These are phyloP conservation scores for Sylvia borin DNA, from an alignment of 2,797 vertebrate genomes.

Conservation along the genomic window DNA sequence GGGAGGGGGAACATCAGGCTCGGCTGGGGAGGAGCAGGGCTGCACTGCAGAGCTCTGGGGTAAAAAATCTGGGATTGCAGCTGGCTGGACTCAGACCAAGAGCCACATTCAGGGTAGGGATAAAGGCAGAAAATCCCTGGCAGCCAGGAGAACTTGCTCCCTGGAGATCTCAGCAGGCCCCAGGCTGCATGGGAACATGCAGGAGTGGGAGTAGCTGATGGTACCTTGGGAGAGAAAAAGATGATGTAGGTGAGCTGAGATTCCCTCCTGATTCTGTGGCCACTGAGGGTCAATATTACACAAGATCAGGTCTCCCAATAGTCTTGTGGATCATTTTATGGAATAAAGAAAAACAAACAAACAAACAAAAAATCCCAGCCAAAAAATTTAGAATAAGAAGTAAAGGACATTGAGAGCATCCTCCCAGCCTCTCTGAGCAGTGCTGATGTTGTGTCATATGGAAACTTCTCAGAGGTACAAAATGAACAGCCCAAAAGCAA, in stretches of 20 bases:
- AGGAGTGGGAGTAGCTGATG: neutral
- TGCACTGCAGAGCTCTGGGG: neutral
- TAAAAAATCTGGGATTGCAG: fast-evolving
- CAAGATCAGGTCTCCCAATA: neutral
- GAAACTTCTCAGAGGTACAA: neutral
- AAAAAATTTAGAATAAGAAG: fast-evolving
- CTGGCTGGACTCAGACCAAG: fast-evolving
- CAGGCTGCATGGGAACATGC: fast-evolving
- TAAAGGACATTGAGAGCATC: neutral
- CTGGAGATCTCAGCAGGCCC: neutral
- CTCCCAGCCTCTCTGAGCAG: neutral
- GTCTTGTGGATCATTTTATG: neutral
- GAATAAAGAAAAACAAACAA: neutral
- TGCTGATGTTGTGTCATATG: neutral
- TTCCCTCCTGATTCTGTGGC: neutral
- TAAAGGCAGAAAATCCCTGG: neutral
- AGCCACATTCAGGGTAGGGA: fast-evolving
- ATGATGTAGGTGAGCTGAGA: neutral
- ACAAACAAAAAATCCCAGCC: no score
- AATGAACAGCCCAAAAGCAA: neutral
- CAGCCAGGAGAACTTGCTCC: neutral
- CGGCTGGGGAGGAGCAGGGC: no score
- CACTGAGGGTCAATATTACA: fast-evolving
- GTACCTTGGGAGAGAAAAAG: neutral
- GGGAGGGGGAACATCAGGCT: neutral